Evolutionary conservation across 2,888 invertebrate species (phyloP).

Genomic region (Apantesis nais): DNA sequence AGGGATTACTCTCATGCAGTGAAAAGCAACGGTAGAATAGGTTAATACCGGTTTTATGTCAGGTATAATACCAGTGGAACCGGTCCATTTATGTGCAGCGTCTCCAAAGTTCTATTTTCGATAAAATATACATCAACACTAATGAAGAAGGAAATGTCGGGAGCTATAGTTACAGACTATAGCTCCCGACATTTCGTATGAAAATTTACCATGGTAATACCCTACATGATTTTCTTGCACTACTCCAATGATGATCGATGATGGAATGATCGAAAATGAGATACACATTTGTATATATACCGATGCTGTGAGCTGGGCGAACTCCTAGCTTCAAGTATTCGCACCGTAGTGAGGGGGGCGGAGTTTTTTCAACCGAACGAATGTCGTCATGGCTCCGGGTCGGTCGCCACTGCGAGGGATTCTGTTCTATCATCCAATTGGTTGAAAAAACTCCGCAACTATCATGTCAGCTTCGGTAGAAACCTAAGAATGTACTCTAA

Average conservation of each 20-base stretch:
- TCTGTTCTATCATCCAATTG: slow-evolving; percentile 4
- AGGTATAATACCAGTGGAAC: too few species aligned
- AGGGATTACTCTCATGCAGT: too few species aligned
- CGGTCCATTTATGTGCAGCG: too few species aligned
- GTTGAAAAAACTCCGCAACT: slow-evolving; percentile 13
- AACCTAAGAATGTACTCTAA: slow-evolving; percentile 1
- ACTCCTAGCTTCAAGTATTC: not conserved
- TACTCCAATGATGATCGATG: not conserved
- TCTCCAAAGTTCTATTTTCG: too few species aligned
- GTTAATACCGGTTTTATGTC: too few species aligned
- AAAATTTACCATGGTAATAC: not conserved
- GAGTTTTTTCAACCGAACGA: slow-evolving; percentile 13
- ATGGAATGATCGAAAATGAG: slow-evolving; percentile 5
- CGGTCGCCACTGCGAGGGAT: not conserved
- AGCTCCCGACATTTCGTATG: not conserved
- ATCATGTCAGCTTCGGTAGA: slow-evolving; percentile 9
- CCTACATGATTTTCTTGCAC: not conserved
- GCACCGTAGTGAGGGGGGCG: slow-evolving; percentile 5
- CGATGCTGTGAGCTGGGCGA: not conserved
- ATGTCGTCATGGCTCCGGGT: not conserved
- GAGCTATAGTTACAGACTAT: too few species aligned
- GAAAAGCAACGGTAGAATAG: too few species aligned
- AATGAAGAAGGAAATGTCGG: too few species aligned
- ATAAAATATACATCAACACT: too few species aligned
- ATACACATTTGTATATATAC: slow-evolving; percentile 8